Base-by-base conservation (phyloP, 2,113 vertebrate genomes). In the Eulemur macaco region DNA sequence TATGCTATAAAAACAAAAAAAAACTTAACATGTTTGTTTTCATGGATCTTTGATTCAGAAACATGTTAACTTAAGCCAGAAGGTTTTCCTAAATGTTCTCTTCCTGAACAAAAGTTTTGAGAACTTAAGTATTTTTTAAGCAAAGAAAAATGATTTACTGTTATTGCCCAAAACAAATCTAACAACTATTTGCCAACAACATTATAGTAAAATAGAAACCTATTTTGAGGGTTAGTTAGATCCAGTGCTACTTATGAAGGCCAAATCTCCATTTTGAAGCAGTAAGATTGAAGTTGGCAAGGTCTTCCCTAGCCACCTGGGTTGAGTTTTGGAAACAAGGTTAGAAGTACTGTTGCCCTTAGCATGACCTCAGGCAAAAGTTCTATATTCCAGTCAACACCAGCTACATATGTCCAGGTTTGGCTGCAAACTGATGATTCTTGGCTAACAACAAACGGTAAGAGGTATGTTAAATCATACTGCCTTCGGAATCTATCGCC, bases 101-200 rank as follows among this genome's bases (percentile, higher is more conserved):
- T 13, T 95, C 42, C 34, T 84, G 64, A 96, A 66, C 11, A 92
- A 92, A 92, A 20, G 1, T 14, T 60, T 89, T 89, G 86, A 77
- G 21, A 77, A 63, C 1, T 29, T 47, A 80, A 25, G 37, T 80
- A 66, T 2, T 27, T 96, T 84, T 96, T 80, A 89, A 63, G 56
- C 1, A 58, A 5, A 73, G 8, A 80, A 92, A 87, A 76, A 15
- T 74, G 11, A 45, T 69, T 80, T 87, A 39, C 76, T 93, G 42
- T 68, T n/a, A 37, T 69, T 94, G 42, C 8, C 80, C 45, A 11
- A 78, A 83, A 95, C 23, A 86, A 83, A 73, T 68, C 45, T 47
- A 77, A 66, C 9, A 93, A 27, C 29, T 96, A 25, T 56, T 54
- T 71, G 10, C 39, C 3, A 6, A 82, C 8, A 29, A 52, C 47